Evolutionary conservation across 2,888 invertebrate species (phyloP).

Genomic region (Dolomedes plantarius): DNA sequence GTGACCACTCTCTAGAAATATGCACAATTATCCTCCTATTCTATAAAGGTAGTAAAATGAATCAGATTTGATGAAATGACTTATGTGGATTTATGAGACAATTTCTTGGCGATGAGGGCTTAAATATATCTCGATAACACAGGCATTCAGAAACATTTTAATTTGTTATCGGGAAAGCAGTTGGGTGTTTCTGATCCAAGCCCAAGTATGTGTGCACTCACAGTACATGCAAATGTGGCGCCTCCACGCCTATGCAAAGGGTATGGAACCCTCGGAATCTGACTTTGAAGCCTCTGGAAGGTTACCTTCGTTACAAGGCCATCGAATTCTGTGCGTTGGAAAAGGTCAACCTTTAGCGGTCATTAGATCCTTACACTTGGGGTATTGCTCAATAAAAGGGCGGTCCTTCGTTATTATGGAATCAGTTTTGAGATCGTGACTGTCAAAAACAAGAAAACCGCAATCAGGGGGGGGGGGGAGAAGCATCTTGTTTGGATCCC

Average conservation of each 20-base stretch:
- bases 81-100: too few species aligned
- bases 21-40: too few species aligned
- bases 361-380: conserved; percentile 43
- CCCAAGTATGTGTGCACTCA: neutral
- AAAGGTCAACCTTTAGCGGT: conserved; percentile 57
- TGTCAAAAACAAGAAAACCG: conserved; percentile 6
- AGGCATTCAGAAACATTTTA: too few species aligned
- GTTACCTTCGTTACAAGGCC: conserved; percentile 57
- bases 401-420: conserved; percentile 17
- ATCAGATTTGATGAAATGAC: too few species aligned
- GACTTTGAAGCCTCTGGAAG: conserved; percentile 11
- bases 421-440: neutral
- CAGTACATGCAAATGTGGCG: neutral
- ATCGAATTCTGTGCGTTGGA: conserved; percentile 15
- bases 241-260: neutral
- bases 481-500: neutral
- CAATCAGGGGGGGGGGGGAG: too few species aligned
- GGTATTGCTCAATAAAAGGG: conserved; percentile 48
- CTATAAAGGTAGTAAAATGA: too few species aligned
- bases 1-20: too few species aligned
- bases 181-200: too few species aligned
- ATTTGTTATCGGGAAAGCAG: too few species aligned
- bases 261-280: conserved; percentile 35
- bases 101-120: too few species aligned
- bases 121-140: too few species aligned